Evolutionary conservation across 2,888 invertebrate species (phyloP).

Genomic region (Brachyopa scutellaris): DNA sequence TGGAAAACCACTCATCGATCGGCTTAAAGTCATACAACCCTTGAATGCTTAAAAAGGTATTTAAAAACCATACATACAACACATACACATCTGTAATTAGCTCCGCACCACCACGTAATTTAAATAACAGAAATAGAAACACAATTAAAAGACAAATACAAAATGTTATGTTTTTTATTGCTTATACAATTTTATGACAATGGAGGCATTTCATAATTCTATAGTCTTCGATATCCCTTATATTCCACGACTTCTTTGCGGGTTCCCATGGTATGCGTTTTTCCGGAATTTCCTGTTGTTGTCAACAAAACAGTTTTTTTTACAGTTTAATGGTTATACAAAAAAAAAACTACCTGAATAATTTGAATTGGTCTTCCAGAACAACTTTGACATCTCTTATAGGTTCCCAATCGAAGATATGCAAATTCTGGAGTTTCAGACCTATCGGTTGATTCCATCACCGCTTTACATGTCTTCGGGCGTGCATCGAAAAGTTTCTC

Average conservation of each 20-base stretch:
- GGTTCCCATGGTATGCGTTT: constrained; percentile 81
- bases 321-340: no score
- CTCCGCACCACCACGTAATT: no score
- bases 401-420: background rate
- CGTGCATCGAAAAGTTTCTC: constrained; percentile 79
- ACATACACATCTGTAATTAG: no score
- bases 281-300: constrained; percentile 78
- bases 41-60: no score
- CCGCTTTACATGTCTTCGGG: constrained; percentile 74
- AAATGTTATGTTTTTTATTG: background rate
- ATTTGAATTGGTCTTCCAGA: constrained; percentile 46
- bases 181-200: constrained; percentile 47
- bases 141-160: constrained; percentile 5
- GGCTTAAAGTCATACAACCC: no score
- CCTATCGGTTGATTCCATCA: background rate
- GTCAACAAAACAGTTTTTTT: no score
- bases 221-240: constrained; percentile 71
- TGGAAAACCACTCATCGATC: no score
- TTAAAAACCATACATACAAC: no score
- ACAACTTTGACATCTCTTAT: constrained; percentile 58
- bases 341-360: constrained; percentile 23
- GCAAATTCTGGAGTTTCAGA: constrained; percentile 13
- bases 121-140: no score
- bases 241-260: constrained; percentile 78
- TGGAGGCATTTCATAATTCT: constrained; percentile 43